A percentile compares a stretch with the other conserved stretches of the same genome.
Conservation (phyloP, 1,140 invertebrate genomes). For the Teleogryllus occipitalis region DNA sequence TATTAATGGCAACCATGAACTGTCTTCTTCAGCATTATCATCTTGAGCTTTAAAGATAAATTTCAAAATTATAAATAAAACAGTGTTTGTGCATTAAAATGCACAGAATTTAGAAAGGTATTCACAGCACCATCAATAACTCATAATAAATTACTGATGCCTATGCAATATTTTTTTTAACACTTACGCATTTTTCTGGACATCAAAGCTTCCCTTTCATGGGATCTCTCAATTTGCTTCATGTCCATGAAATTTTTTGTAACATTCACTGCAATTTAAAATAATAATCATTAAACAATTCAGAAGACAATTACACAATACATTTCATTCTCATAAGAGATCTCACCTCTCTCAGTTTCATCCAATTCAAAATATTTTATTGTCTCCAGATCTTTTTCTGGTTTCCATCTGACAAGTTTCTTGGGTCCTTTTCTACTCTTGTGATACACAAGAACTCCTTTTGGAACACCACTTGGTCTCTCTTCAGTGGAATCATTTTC, state of each 20-base stretch:
- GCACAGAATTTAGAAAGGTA: not conserved
- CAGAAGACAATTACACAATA: not conserved
- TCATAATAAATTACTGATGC: not conserved
- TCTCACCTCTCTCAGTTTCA: constrained; percentile 72
- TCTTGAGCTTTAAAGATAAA: constrained; percentile 42
- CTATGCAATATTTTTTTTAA: not conserved
- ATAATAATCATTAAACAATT: constrained; percentile 12
- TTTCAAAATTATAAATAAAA: constrained; percentile 19
- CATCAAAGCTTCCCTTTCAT: constrained; percentile 75
- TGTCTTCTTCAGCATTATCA: constrained; percentile 71
- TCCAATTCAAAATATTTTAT: constrained; percentile 86
- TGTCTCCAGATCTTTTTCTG: constrained; percentile 67
- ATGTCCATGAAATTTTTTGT: constrained; percentile 86
- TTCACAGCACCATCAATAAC: not conserved
- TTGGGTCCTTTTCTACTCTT: constrained; percentile 62
- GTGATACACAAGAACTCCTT: constrained; percentile 57
- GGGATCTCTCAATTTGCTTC: constrained; percentile 78
- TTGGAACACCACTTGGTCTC: constrained; percentile 26
- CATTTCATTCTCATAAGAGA: not conserved
- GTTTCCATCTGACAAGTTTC: constrained; percentile 74
- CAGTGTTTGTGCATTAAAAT: not conserved
- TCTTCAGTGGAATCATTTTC: constrained; percentile 13
- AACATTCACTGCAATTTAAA: constrained; percentile 64
- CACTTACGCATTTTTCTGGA: constrained; percentile 59
- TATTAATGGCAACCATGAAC: constrained; percentile 56